These are phyloP conservation scores for Altica lythri DNA, from an alignment of 2,888 invertebrate genomes.

Conservation along the genomic window DNA sequence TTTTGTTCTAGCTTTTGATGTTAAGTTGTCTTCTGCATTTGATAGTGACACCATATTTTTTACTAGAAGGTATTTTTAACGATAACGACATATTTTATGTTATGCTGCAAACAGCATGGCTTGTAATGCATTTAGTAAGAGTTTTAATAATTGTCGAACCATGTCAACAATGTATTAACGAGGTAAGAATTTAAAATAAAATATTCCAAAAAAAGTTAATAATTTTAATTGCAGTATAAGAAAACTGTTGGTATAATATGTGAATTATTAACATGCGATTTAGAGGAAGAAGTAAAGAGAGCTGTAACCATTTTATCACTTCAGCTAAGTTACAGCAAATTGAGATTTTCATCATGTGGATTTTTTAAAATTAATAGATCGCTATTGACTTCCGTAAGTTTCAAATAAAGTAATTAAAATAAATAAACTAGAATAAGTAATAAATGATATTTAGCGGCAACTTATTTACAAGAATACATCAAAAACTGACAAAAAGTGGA, in stretches of 20 bases:
- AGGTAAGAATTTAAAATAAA: background rate
- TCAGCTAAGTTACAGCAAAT: slow-evolving; percentile 36
- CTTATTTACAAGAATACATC: too few relatives aligned
- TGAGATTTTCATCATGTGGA: slow-evolving; percentile 42
- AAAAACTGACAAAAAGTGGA: too few relatives aligned
- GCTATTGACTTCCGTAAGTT: slow-evolving; percentile 42
- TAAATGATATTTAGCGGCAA: too few relatives aligned
- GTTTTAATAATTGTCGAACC: slow-evolving; percentile 41
- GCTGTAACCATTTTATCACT: slow-evolving; percentile 36
- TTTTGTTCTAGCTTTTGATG: slow-evolving; percentile 42
- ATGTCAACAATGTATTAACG: slow-evolving; percentile 8
- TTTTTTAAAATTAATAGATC: slow-evolving; percentile 42
- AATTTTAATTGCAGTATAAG: slow-evolving; percentile 33
- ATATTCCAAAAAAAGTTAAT: background rate
- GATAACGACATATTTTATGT: slow-evolving; percentile 50
- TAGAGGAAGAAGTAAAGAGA: slow-evolving; percentile 37
- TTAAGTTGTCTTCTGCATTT: slow-evolving; percentile 41
- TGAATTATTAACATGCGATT: slow-evolving; percentile 31
- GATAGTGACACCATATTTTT: slow-evolving; percentile 43
- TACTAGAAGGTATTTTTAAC: slow-evolving; percentile 32
- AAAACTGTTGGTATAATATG: slow-evolving; percentile 35
- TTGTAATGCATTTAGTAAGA: slow-evolving; percentile 37
- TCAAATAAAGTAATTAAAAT: too few relatives aligned
- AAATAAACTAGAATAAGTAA: too few relatives aligned
- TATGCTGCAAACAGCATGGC: slow-evolving; percentile 33